These are phyloP conservation scores for Dione vanillae DNA, from an alignment of 2,888 invertebrate species.

Conservation along the genomic window DNA sequence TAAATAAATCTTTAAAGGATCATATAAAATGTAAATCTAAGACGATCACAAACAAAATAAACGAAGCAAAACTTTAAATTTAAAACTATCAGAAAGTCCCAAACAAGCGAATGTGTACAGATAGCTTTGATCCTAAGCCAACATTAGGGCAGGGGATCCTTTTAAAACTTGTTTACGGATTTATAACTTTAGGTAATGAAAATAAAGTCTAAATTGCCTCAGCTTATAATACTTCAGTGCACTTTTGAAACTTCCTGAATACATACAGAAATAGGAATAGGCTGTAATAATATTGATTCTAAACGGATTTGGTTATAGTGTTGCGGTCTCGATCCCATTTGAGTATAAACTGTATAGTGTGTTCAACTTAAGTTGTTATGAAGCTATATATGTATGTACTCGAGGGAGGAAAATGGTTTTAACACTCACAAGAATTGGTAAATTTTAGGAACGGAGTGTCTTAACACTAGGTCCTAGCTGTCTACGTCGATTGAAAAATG, in stretches of 20 bases:
- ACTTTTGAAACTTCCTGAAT: slow-evolving; percentile 44
- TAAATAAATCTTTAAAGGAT: neutral
- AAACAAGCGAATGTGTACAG: slow-evolving; percentile 45
- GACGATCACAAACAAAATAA: slow-evolving; percentile 1
- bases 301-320: slow-evolving; percentile 43
- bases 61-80: slow-evolving; percentile 28
- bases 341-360: neutral
- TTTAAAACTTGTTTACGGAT: slow-evolving; percentile 23
- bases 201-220: slow-evolving; percentile 30
- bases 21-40: neutral
- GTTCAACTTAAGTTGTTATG: neutral
- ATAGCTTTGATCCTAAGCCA: slow-evolving; percentile 43
- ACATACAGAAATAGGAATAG: slow-evolving; percentile 37
- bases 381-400: neutral
- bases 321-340: slow-evolving; percentile 36
- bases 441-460: no score
- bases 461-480: no score
- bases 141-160: slow-evolving; percentile 43
- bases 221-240: slow-evolving; percentile 34
- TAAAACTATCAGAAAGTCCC: slow-evolving; percentile 26
- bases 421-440: no score
- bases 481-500: no score
- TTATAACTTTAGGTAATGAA: slow-evolving; percentile 28
- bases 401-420: neutral
- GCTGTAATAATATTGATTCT: slow-evolving; percentile 48